phyloP scores from a whole-genome alignment of 2,888 invertebrate species.

The Lepas anatifera region DNA sequence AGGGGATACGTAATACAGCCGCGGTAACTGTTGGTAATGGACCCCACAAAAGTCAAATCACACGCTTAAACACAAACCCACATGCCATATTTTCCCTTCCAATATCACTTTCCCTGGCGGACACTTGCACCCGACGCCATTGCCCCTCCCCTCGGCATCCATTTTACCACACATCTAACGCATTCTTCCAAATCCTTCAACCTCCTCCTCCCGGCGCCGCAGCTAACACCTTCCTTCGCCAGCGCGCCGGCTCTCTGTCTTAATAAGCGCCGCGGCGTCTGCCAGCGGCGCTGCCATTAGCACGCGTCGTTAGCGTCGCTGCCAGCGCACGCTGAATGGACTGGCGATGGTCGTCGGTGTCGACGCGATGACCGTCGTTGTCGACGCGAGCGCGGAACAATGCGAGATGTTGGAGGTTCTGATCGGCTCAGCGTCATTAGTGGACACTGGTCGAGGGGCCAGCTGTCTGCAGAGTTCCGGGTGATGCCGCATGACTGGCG shows the following conservation, averaged over 20 bases:
- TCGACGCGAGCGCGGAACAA: background rate
- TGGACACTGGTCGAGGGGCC: background rate
- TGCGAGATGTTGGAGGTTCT: background rate
- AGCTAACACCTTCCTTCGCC: background rate
- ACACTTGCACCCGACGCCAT: too few relatives aligned
- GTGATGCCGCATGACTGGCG: too few relatives aligned
- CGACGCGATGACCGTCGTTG: background rate
- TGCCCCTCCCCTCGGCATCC: too few relatives aligned
- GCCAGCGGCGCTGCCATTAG: background rate
- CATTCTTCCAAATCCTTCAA: background rate
- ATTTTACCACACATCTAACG: too few relatives aligned
- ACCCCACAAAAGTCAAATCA: too few relatives aligned
- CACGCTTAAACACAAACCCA: too few relatives aligned
- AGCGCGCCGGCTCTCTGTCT: background rate
- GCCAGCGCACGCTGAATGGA: slow-evolving; percentile 4
- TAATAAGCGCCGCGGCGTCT: background rate
- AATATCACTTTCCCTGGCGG: too few relatives aligned
- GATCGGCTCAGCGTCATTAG: background rate
- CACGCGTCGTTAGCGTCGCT: background rate
- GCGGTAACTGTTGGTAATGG: too few relatives aligned
- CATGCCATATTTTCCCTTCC: too few relatives aligned
- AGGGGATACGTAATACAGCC: too few relatives aligned
- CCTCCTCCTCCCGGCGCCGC: background rate
- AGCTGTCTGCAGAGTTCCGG: too few relatives aligned
- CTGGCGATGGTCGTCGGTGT: background rate